Base-by-base conservation (phyloP, 2,797 vertebrate species). In the Pipistrellus pygmaeus region DNA sequence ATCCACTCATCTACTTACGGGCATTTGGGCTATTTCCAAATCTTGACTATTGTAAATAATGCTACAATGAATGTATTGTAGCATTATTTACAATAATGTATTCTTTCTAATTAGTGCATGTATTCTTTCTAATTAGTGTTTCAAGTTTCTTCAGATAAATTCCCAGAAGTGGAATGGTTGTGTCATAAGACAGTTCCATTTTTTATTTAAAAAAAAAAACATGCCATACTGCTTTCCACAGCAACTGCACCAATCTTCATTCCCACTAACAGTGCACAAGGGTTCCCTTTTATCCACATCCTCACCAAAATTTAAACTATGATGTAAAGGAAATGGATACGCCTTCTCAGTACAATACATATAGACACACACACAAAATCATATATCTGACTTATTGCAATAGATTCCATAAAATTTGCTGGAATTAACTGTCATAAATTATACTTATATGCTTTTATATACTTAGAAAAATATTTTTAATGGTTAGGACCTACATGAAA, bases 391-490 rank as follows among this genome's bases (percentile, higher is more conserved):
- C 15, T 77, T 94, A 55, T 11, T 93, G 6, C n/a, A 77, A 46
- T 51, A 87, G 44, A 82, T 77, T 0, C 17, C 48, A 38, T 75
- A 71, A 64, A 66, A 71, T 66, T 85, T 78, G 3, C 5, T 78
- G 18, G 23, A 23, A 75, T 55, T 90, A 90, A 80, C 5, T 72
- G 23, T 7, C 30, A 44, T 71, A 66, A 92, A 82, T 6, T 66
- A 1, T 30, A 32, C 20, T 35, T 87, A 73, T 62, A 23, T 73
- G 23, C 9, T 68, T 88, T 66, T 66, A 60, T 12, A 48, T 51
- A 78, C 30, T 72, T 51, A 69, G 17, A 21, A 41, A 95, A 90
- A 78, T 88, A 76, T 75, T 93, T 81, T 80, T 77, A 94, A 93
- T 85, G 53, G 27, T 57, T 90, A 90, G 30, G 2, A 55, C 12